Evolutionary conservation across 2,888 invertebrate species (phyloP), one percentile per base, ranked within the genome.

Genomic region (Amblyteles armatorius): DNA sequence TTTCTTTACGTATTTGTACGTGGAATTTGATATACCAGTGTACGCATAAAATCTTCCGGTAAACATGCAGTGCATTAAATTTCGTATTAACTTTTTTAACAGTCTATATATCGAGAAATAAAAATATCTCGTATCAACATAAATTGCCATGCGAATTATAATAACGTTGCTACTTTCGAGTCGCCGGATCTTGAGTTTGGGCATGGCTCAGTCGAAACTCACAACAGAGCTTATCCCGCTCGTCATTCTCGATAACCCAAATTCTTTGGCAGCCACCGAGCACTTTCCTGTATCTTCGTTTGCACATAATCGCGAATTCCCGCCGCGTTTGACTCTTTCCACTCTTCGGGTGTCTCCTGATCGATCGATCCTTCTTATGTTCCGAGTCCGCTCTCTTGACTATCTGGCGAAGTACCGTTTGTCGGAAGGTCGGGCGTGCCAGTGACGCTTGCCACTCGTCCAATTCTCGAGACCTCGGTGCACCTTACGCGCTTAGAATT

Each of bases 401-500:
- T 60, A 60, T 29, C 60, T 48, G 57, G 48, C 40, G 19, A 78
- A 79, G 69, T 71, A 69, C 78, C 78, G 78, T 79, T 79, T 57
- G 26, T 60, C 60, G 44, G 19, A 67, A 13, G 57, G 57, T 50
- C 60, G 60, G 78, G 48, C 22, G 78, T 48, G 78, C 67, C 65
- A 50, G 55, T 67, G 44, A 68, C 55, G 67, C 55, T 68, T 11
- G 67, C 57, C 68, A 57, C 26, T 69, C 60, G 57, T 29, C 40
- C 26, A n/a, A 29, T 4, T 57, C 44, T 19, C 68, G 44, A 44
- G 29, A 48, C 68, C 26, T 63, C 63, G 74, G 4, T 7, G 48
- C 60, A 44, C 74, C 5, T 60, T 26, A 60, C 60, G 48, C 33
- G 74, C 44, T 76, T 36, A 76, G 65, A 76, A 76, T 76, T 63